A percentile compares a stretch with the other conserved stretches of the same genome.
Conservation (phyloP, 2,113 vertebrate species). For the Hydropotes inermis region DNA sequence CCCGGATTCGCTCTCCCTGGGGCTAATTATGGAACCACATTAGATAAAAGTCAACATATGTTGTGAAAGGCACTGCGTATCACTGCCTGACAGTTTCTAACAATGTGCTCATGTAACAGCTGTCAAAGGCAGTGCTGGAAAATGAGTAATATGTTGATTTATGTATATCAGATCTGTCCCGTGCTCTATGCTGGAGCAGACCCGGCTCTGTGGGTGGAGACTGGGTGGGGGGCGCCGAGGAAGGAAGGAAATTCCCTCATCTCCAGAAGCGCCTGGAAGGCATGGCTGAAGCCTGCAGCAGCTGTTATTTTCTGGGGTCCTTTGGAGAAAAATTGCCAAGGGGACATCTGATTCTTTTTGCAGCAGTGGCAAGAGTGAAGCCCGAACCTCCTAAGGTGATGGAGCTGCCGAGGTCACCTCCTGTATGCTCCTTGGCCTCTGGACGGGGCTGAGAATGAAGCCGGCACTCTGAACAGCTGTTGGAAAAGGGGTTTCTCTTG, state of each 20-base stretch:
- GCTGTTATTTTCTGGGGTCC: slow-evolving; percentile 59
- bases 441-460: not conserved
- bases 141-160: slow-evolving; percentile 88
- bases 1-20: slow-evolving; percentile 79
- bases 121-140: slow-evolving; percentile 82
- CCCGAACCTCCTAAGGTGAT: not conserved
- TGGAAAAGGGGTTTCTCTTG: not conserved
- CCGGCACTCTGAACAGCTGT: not conserved
- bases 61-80: slow-evolving; percentile 85
- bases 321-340: slow-evolving; percentile 49
- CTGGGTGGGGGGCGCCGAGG: slow-evolving; percentile 21
- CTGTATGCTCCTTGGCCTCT: not conserved
- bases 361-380: not conserved
- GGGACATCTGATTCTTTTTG: slow-evolving; percentile 60
- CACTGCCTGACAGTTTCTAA: slow-evolving; percentile 86
- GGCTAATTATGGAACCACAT: slow-evolving; percentile 86
- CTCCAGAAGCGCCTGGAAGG: slow-evolving; percentile 61
- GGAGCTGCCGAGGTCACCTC: not conserved
- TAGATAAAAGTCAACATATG: slow-evolving; percentile 91
- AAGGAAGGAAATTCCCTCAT: slow-evolving; percentile 72
- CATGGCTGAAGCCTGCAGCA: slow-evolving; percentile 51
- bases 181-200: not conserved
- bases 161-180: slow-evolving; percentile 85
- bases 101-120: slow-evolving; percentile 88
- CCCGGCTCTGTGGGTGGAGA: slow-evolving; percentile 64